These are phyloP conservation scores for Aurelia sp. DNA, from an alignment of 30 jellyfish, hydroid and myxozoan species.

Conservation along the genomic window DNA sequence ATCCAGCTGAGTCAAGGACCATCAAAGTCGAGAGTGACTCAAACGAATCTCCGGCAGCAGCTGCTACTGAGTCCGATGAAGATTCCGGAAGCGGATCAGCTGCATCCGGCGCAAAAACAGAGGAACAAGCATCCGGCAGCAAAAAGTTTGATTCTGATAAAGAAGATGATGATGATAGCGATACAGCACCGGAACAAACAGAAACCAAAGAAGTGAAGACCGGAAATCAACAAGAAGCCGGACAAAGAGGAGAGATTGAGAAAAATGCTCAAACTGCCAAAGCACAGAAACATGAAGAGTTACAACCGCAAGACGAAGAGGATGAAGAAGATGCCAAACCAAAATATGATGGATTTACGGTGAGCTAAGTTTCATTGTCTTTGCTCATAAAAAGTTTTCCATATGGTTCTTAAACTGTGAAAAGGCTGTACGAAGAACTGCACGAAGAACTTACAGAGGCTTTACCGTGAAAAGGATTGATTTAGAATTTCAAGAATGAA, in stretches of 20 bases:
- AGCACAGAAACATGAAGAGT: slow-evolving; percentile 73
- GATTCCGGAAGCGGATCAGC: slow-evolving; percentile 67
- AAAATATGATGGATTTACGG: slow-evolving; percentile 72
- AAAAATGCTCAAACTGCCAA: slow-evolving; percentile 10
- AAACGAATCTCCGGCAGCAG: slow-evolving; percentile 23
- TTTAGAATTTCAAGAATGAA: no score
- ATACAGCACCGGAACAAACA: slow-evolving; percentile 31
- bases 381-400: no score
- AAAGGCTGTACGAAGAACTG: no score
- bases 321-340: slow-evolving; percentile 74
- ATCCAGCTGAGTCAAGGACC: slow-evolving; percentile 52
- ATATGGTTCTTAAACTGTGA: no score
- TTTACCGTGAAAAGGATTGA: no score
- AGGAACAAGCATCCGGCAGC: slow-evolving; percentile 29
- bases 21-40: slow-evolving; percentile 41
- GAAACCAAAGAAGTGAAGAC: slow-evolving; percentile 50
- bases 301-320: slow-evolving; percentile 78
- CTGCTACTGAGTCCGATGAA: slow-evolving; percentile 45
- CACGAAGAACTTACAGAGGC: no score
- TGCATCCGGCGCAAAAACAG: slow-evolving; percentile 45
- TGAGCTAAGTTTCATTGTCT: neutral
- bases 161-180: slow-evolving; percentile 61
- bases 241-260: slow-evolving; percentile 65
- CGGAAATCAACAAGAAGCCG: slow-evolving; percentile 33
- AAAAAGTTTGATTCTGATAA: slow-evolving; percentile 44